phyloP scores from a whole-genome alignment of 2,113 vertebrate genomes.

The Noctilio leporinus region DNA sequence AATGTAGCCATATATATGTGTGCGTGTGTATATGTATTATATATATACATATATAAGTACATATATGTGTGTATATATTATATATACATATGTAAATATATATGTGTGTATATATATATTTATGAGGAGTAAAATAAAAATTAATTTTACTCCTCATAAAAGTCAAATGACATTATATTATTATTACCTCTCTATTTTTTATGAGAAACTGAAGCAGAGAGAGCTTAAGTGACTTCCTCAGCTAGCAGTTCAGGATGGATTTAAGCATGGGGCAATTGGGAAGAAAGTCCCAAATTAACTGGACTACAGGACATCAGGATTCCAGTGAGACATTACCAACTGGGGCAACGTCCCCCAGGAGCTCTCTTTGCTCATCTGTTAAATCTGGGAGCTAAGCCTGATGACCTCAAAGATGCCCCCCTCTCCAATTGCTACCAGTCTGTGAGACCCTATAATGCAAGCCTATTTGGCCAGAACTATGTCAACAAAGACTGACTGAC shows the following conservation, averaged over 20 bases:
- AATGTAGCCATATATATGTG: background rate
- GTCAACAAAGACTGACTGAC: background rate
- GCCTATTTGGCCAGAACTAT: background rate
- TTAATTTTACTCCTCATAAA: background rate
- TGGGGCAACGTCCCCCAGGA: background rate
- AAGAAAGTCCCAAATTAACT: background rate
- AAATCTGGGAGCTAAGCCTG: background rate
- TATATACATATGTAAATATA: no score
- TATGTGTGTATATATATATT: no score
- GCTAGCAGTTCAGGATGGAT: background rate
- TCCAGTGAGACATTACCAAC: background rate
- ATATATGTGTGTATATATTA: no score
- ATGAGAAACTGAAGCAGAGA: background rate
- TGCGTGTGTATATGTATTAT: no score
- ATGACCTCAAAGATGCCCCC: background rate
- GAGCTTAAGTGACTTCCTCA: background rate
- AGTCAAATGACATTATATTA: background rate
- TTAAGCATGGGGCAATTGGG: background rate
- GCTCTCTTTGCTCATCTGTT: background rate
- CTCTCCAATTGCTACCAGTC: background rate
- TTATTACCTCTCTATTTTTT: background rate
- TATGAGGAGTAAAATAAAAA: no score
- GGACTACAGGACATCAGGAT: background rate
- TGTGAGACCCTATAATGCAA: background rate
- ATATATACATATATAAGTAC: no score